These are phyloP conservation scores for Aplysina aerophoba DNA, from an alignment of 37 sponge, comb jelly and placozoan species.

Conservation along the genomic window DNA sequence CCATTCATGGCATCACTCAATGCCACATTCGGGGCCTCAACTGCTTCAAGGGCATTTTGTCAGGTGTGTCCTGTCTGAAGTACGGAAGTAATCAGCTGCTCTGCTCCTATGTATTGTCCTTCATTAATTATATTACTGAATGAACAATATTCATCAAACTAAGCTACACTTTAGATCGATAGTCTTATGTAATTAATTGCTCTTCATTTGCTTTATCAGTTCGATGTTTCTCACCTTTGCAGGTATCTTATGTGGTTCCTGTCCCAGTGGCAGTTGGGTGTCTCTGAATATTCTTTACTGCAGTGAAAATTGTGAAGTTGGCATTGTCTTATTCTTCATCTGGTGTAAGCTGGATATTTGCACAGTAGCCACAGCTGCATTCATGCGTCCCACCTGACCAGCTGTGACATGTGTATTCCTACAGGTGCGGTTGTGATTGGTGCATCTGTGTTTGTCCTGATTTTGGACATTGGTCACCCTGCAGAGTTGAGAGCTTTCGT, in stretches of 20 bases:
- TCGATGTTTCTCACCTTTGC: not conserved
- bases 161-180: no score
- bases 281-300: constrained; percentile 30
- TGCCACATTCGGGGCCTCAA: no score
- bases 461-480: constrained; percentile 54
- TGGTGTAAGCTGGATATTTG: constrained; percentile 7
- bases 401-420: not conserved
- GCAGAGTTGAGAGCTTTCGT: constrained; percentile 64
- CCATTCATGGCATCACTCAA: no score
- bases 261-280: constrained; percentile 9
- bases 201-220: no score
- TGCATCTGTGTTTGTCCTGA: constrained; percentile 34
- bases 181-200: no score
- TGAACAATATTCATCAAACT: no score
- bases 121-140: no score
- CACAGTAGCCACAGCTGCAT: not conserved
- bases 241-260: constrained; percentile 37
- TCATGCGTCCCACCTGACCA: not conserved
- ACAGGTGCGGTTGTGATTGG: constrained; percentile 32
- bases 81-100: no score
- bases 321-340: not conserved
- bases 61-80: no score
- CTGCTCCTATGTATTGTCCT: no score
- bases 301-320: constrained; percentile 23
- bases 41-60: no score